Conservation (phyloP, 2,797 vertebrate species). For the Danionella dracula region DNA sequence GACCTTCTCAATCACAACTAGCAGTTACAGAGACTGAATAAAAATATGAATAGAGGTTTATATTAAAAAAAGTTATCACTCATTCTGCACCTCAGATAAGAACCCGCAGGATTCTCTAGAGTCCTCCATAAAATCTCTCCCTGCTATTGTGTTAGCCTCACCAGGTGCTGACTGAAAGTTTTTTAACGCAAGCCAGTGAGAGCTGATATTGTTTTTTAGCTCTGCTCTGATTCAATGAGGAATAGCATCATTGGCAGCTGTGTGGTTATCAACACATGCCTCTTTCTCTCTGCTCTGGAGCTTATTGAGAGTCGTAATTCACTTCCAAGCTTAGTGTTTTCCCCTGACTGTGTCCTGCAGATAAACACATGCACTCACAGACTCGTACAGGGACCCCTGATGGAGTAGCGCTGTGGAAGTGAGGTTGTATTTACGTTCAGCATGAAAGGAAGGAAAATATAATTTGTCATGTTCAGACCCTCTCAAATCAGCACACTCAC, state of each 20-base stretch:
- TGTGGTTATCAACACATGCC: constrained; percentile 19
- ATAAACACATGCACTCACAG: neutral
- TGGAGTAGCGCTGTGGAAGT: constrained; percentile 21
- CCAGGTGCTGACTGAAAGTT: constrained; percentile 55
- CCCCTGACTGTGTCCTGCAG: neutral
- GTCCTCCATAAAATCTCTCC: constrained; percentile 58
- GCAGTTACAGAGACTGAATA: constrained; percentile 35
- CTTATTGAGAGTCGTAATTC: constrained; percentile 19
- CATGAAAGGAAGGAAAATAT: constrained; percentile 32
- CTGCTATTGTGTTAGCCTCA: constrained; percentile 51
- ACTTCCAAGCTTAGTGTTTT: constrained; percentile 21
- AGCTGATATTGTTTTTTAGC: constrained; percentile 21
- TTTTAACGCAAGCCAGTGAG: constrained; percentile 42
- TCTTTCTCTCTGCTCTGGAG: constrained; percentile 7
- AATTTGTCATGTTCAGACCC: constrained; percentile 40
- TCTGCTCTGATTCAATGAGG: constrained; percentile 14
- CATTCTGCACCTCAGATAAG: neutral
- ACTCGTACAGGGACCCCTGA: constrained; percentile 2
- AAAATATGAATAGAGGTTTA: constrained; percentile 52
- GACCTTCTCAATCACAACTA: constrained; percentile 6
- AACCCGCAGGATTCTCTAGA: constrained; percentile 35
- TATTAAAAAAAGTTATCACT: constrained; percentile 67
- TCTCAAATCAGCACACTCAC: constrained; percentile 12
- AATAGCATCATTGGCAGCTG: constrained; percentile 9
- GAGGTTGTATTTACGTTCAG: constrained; percentile 55